Evolutionary conservation across 2,888 invertebrate species (phyloP).

Genomic region (Cyclophora punctaria): DNA sequence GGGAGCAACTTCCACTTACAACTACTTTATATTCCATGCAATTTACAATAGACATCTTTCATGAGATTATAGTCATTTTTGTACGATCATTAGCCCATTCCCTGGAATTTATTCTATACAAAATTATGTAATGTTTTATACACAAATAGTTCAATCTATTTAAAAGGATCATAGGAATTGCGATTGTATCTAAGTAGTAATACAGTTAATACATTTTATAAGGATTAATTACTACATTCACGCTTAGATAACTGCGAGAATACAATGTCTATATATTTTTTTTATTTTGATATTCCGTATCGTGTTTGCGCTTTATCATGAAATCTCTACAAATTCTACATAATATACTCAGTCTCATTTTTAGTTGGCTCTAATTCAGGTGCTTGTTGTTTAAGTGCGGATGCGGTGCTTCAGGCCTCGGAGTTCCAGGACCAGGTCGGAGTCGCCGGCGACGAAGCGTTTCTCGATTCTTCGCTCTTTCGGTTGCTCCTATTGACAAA

Average conservation of each 20-base stretch:
- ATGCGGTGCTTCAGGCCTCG: slow-evolving; percentile 78
- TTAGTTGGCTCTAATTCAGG: slow-evolving; percentile 58
- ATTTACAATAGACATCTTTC: slow-evolving; percentile 45
- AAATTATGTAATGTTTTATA: neutral
- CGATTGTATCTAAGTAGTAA: slow-evolving; percentile 14
- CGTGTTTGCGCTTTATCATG: slow-evolving; percentile 36
- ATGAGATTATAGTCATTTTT: slow-evolving; percentile 66
- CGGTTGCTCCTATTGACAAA: slow-evolving; percentile 47
- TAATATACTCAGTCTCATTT: slow-evolving; percentile 71
- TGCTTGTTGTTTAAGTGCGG: slow-evolving; percentile 64
- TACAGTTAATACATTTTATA: slow-evolving; percentile 5
- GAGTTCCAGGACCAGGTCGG: slow-evolving; percentile 77
- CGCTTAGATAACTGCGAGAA: slow-evolving; percentile 3
- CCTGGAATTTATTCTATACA: slow-evolving; percentile 10
- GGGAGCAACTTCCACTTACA: slow-evolving; percentile 40
- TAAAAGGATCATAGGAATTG: slow-evolving; percentile 7
- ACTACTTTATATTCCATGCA: slow-evolving; percentile 27
- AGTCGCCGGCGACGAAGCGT: slow-evolving; percentile 78
- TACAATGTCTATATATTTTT: slow-evolving; percentile 19
- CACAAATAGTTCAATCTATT: slow-evolving; percentile 3
- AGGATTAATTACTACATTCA: neutral
- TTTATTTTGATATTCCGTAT: slow-evolving; percentile 27
- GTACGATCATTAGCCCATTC: slow-evolving; percentile 56
- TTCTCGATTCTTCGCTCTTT: slow-evolving; percentile 73
- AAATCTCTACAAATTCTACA: slow-evolving; percentile 57